Percentiles rank a stretch among this genome's conserved stretches.
These are phyloP conservation scores for Dermatophagoides farinae DNA, from an alignment of 1,140 invertebrate genomes.

Conservation along the genomic window DNA sequence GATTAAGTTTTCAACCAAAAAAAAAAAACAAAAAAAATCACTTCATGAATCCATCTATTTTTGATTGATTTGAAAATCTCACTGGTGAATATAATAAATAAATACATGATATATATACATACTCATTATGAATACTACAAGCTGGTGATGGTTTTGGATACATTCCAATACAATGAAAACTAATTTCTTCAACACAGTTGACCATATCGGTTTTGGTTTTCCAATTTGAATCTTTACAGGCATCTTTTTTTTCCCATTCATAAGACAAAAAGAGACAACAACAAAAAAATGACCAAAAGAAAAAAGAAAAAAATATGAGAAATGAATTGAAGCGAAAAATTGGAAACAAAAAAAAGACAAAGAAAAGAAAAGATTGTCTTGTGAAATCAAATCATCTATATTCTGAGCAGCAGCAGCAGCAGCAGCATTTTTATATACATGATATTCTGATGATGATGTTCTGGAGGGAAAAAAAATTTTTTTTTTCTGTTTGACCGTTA, in stretches of 20 bases:
- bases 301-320: background rate
- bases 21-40: background rate
- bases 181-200: conserved; percentile 17
- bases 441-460: too few species aligned
- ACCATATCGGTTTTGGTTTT: conserved; percentile 17
- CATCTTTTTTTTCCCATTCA: conserved; percentile 11
- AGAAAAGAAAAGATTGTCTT: too few species aligned
- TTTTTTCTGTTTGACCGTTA: background rate
- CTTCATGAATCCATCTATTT: too few species aligned
- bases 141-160: conserved; percentile 20
- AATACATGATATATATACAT: background rate
- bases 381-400: too few species aligned
- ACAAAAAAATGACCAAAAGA: background rate
- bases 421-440: too few species aligned
- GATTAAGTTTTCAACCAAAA: background rate
- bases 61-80: too few species aligned
- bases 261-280: background rate
- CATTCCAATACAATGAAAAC: conserved; percentile 19
- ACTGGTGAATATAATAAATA: too few species aligned
- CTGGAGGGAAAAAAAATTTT: too few species aligned
- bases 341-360: too few species aligned
- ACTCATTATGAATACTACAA: conserved; percentile 21
- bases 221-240: conserved; percentile 19
- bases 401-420: too few species aligned
- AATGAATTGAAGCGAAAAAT: background rate